phyloP scores from a whole-genome alignment of 2,797 vertebrate species.

The Catamblyrhynchus diadema region DNA sequence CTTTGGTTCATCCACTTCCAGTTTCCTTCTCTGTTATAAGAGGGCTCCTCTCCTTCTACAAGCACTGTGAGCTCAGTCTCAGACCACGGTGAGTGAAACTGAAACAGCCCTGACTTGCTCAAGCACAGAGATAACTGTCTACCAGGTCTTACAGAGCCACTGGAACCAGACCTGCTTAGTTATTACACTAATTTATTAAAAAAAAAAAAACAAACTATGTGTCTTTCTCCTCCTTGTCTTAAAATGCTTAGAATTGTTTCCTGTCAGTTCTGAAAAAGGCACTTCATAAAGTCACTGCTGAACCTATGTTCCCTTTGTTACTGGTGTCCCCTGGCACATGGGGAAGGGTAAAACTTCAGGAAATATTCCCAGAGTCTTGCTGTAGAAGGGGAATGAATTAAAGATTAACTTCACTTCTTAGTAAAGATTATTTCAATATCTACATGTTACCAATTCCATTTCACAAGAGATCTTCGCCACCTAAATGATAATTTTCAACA shows the following conservation, averaged over 20 bases:
- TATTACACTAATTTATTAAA: neutral
- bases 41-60: neutral
- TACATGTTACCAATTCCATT: neutral
- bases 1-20: neutral
- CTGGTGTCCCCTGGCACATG: neutral
- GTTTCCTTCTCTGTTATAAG: neutral
- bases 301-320: neutral
- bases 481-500: neutral
- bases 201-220: rapidly evolving
- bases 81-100: rapidly evolving
- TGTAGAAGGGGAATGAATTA: neutral
- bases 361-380: neutral
- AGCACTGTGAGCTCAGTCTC: neutral
- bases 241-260: neutral
- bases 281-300: neutral
- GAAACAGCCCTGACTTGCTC: neutral
- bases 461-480: neutral
- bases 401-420: neutral
- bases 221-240: neutral
- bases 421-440: neutral
- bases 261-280: neutral
- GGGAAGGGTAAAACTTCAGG: neutral
- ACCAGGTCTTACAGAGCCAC: neutral
- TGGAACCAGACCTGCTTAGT: neutral
- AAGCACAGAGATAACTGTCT: neutral